Percentiles rank a stretch among this genome's conserved stretches.
These are phyloP conservation scores for Engraulis encrasicolus DNA, from an alignment of 2,113 vertebrate species.

Conservation along the genomic window DNA sequence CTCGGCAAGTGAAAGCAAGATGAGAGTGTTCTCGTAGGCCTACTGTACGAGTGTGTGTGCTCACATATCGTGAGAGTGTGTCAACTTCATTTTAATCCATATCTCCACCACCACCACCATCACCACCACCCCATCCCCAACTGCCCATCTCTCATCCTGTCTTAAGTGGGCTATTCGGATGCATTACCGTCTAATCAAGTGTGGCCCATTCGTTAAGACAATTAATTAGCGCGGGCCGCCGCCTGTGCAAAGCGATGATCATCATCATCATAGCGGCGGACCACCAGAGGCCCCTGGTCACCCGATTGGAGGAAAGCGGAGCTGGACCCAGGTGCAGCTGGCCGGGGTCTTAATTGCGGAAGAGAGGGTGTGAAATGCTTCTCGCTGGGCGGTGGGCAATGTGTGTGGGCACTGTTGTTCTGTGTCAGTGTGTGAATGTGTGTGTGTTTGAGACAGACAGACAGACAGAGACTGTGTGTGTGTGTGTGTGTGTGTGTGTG, in stretches of 20 bases:
- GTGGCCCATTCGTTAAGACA: constrained; percentile 53
- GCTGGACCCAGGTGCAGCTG: constrained; percentile 59
- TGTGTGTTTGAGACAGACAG: no score
- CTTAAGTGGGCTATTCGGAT: constrained; percentile 39
- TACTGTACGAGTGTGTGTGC: not conserved
- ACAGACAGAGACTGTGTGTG: no score
- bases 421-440: no score
- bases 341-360: constrained; percentile 70
- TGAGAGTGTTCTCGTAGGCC: no score
- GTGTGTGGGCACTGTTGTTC: no score
- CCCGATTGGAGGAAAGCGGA: constrained; percentile 42
- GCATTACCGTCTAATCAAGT: constrained; percentile 51
- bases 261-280: constrained; percentile 30
- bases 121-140: no score
- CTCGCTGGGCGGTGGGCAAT: constrained; percentile 67
- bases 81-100: constrained; percentile 24
- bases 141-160: constrained; percentile 3
- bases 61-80: not conserved
- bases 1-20: no score
- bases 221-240: constrained; percentile 51
- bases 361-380: constrained; percentile 79
- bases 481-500: no score
- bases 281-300: constrained; percentile 16
- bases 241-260: constrained; percentile 51
- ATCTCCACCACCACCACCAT: no score